Base-by-base conservation (phyloP, 2,113 vertebrate genomes). In the Cavia aperea region DNA sequence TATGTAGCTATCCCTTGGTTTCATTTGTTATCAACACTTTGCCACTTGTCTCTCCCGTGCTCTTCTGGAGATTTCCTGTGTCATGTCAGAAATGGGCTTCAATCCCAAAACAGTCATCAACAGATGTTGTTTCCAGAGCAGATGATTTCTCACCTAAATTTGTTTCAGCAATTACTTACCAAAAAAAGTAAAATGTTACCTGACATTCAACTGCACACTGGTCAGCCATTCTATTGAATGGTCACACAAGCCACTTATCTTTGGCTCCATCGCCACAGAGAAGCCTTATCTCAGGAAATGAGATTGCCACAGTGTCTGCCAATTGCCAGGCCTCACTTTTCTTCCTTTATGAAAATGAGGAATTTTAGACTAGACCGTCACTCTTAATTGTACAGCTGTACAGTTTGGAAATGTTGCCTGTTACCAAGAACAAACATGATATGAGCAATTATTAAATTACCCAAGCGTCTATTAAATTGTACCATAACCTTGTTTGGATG, bases 381-480 rank as follows among this genome's bases (percentile, higher is more conserved):
- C 51, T 86, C 73, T 29, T 51, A 39, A 16, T 54, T 88, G 86
- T 78, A 5, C 86, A 85, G 23, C 33, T 81, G 58, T 54, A 8
- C 1, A 13, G 23, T 90, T 86, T 84, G 77, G 83, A 89, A 89
- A 70, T 63, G 16, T 58, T 54, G 70, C 63, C 91, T 65, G 1
- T 91, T 90, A 68, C 46, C 68, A 91, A 84, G 75, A 65, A 11
- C 39, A 49, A 33, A 83, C 89, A 19, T 91, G 83, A 70, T 62
- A 70, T 4, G 51, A 46, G 54, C 58, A 63, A 79, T 92, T 81
- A 86, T 75, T 94, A 81, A 95, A 91, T 89, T 70, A 65, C 46
- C 81, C 65, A 60, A 46, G 62, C 68, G 82, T 90, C 56, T 54
- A 10, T 79, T 73, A 72, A 73, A 78, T 93, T 90, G 63, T 46